Evolutionary conservation across 2,797 vertebrate genomes (phyloP).

Genomic region (Darevskia nairensis): DNA sequence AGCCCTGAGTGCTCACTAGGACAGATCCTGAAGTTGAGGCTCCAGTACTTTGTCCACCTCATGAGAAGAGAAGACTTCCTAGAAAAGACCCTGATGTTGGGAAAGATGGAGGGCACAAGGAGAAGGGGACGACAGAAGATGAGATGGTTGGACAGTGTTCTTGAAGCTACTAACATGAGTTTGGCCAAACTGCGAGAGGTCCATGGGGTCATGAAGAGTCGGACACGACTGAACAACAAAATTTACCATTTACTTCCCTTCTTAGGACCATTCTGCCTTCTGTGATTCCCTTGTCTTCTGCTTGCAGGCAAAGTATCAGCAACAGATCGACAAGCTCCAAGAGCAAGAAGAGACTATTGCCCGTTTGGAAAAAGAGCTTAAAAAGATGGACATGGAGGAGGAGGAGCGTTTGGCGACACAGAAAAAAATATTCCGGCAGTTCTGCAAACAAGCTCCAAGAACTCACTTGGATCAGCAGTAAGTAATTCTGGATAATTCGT

Average conservation of each 20-base stretch:
- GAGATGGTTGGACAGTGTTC: no score
- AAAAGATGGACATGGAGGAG: slow-evolving; percentile 78
- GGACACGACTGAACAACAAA: no score
- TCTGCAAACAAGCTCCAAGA: slow-evolving; percentile 77
- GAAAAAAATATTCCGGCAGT: slow-evolving; percentile 79
- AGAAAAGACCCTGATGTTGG: no score
- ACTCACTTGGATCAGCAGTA: slow-evolving; percentile 82
- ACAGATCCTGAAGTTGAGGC: no score
- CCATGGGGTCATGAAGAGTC: no score
- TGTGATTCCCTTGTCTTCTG: background rate
- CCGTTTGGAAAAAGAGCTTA: slow-evolving; percentile 82
- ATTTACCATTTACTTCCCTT: background rate
- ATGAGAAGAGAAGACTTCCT: no score
- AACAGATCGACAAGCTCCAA: slow-evolving; percentile 79
- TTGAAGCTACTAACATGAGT: no score
- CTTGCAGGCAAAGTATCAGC: slow-evolving; percentile 76
- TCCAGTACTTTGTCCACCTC: no score
- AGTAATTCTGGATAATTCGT: slow-evolving; percentile 37
- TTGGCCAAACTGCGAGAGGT: no score
- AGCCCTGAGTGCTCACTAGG: no score
- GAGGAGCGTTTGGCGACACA: slow-evolving; percentile 76
- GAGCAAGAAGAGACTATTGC: slow-evolving; percentile 79
- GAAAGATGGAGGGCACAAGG: no score
- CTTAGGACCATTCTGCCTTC: background rate
- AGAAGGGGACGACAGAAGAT: no score